Evolutionary conservation across 2,113 vertebrate species (phyloP).

Genomic region (Poeciliopsis retropinna): DNA sequence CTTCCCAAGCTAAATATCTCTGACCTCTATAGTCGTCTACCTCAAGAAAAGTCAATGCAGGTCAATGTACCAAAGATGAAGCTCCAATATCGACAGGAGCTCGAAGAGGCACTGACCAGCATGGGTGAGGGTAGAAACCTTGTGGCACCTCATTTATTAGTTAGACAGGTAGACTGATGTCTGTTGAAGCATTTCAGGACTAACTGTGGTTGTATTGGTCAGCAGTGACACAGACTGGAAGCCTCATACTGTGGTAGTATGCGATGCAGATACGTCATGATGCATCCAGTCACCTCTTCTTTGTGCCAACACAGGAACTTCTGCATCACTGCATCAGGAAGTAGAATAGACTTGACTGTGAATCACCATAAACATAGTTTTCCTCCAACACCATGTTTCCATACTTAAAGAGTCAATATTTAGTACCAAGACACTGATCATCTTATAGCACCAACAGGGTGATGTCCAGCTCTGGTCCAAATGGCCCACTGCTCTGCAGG

Average conservation of each 20-base stretch:
- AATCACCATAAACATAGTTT: background rate
- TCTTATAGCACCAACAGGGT: too few species aligned
- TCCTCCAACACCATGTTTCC: background rate
- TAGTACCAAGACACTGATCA: background rate
- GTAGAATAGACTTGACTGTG: background rate
- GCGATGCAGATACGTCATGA: background rate
- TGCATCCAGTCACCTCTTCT: background rate
- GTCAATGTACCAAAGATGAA: constrained; percentile 89
- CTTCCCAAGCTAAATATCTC: constrained; percentile 82
- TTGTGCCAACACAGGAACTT: too few species aligned
- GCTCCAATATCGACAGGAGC: constrained; percentile 85
- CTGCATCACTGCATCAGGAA: background rate
- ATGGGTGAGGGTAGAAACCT: constrained; percentile 83
- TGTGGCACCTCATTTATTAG: background rate
- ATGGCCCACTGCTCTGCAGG: too few species aligned
- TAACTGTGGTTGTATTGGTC: background rate
- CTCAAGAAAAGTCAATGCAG: constrained; percentile 80
- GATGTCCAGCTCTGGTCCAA: too few species aligned
- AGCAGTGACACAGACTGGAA: background rate
- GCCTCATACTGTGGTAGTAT: background rate
- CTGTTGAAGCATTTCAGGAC: background rate
- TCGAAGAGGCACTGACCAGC: constrained; percentile 80
- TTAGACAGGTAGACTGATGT: background rate
- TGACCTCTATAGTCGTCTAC: constrained; percentile 76
- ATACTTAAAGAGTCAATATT: too few species aligned